phyloP scores from a whole-genome alignment of 2,797 vertebrate genomes.

The Clarias laeviceps region DNA sequence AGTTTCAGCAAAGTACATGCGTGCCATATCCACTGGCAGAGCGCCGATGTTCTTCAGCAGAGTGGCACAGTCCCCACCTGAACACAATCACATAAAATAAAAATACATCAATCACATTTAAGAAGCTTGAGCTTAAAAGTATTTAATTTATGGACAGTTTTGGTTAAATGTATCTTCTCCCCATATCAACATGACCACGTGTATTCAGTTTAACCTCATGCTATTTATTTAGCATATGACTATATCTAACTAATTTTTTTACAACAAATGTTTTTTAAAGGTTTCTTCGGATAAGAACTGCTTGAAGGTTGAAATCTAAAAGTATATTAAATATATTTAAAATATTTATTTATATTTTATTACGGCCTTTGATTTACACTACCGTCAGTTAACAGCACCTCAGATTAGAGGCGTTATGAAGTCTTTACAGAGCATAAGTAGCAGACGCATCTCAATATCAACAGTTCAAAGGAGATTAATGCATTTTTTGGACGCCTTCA shows the following conservation, averaged over 20 bases:
- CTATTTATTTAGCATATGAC: background rate
- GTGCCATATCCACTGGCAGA: slow-evolving; percentile 91
- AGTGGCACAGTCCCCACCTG: slow-evolving; percentile 95
- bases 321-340: background rate
- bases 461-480: too few relatives aligned
- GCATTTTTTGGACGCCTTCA: too few relatives aligned
- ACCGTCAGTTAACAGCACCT: too few relatives aligned
- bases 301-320: background rate
- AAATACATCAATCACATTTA: background rate
- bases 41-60: slow-evolving; percentile 95
- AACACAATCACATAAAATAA: slow-evolving; percentile 9
- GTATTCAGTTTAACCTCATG: background rate
- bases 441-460: too few relatives aligned
- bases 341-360: too few relatives aligned
- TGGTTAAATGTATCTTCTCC: background rate
- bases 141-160: background rate
- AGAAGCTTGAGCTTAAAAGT: background rate
- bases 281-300: background rate
- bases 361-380: background rate
- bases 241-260: background rate
- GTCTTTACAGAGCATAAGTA: too few relatives aligned
- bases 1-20: slow-evolving; percentile 96
- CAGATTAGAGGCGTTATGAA: too few relatives aligned
- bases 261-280: background rate
- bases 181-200: background rate